Percentiles rank a stretch among this genome's conserved stretches.
phyloP scores from a whole-genome alignment of 2,888 invertebrate genomes.

The Onchidella celtica region DNA sequence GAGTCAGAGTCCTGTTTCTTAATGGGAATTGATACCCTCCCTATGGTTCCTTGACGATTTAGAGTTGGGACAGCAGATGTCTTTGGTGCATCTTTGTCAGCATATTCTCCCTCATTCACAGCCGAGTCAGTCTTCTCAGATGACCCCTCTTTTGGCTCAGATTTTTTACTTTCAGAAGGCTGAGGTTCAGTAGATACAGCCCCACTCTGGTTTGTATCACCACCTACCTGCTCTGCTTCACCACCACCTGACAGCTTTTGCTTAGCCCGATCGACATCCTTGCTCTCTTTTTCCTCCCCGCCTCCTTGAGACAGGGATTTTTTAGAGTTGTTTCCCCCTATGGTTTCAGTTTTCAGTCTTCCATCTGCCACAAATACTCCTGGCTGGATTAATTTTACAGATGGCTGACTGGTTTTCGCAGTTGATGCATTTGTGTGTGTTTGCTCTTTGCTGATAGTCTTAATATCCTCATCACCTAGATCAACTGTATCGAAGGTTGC shows the following conservation, averaged over 20 bases:
- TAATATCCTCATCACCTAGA: constrained; percentile 63
- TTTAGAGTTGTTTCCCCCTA: constrained; percentile 49
- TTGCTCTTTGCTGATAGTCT: background rate
- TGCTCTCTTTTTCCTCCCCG: constrained; percentile 42
- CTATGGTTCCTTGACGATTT: constrained; percentile 39
- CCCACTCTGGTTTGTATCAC: background rate
- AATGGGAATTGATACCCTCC: constrained; percentile 39
- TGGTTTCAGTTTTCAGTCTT: constrained; percentile 41
- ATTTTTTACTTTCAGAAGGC: background rate
- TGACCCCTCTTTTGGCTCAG: background rate
- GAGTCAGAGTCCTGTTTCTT: constrained; percentile 53
- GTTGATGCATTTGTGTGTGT: background rate
- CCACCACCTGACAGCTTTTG: background rate
- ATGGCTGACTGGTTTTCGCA: background rate
- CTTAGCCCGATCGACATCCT: constrained; percentile 22
- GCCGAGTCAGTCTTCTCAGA: constrained; percentile 4
- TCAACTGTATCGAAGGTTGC: constrained; percentile 76
- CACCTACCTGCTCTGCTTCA: constrained; percentile 1
- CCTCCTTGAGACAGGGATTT: constrained; percentile 50
- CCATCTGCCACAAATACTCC: constrained; percentile 24
- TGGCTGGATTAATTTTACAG: background rate
- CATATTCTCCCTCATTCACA: background rate
- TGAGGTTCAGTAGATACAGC: background rate
- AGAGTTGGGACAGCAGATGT: background rate
- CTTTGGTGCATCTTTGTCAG: background rate